These are phyloP conservation scores for Ianthella basta DNA, from an alignment of 37 sponge, comb jelly and placozoan genomes.

Conservation along the genomic window DNA sequence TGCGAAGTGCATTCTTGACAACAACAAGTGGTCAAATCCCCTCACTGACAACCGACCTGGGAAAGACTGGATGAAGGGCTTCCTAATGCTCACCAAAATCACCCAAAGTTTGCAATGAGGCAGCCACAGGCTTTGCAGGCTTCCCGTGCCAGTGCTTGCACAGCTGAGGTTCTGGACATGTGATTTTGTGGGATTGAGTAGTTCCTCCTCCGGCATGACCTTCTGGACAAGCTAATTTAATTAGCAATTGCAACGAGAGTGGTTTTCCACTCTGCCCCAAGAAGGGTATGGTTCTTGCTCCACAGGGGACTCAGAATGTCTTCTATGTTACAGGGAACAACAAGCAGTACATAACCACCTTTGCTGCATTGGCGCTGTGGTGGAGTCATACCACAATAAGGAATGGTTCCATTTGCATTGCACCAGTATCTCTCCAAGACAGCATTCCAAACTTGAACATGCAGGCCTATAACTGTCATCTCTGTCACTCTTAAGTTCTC, in stretches of 20 bases:
- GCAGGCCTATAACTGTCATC: too few relatives aligned
- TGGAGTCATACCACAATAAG: constrained; percentile 35
- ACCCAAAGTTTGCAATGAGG: constrained; percentile 8
- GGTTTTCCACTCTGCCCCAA: constrained; percentile 46
- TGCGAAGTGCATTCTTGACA: constrained; percentile 39
- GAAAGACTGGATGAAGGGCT: constrained; percentile 50
- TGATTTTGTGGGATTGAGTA: constrained; percentile 11
- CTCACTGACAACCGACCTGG: constrained; percentile 36
- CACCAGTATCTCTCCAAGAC: too few relatives aligned
- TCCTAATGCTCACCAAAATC: constrained; percentile 20
- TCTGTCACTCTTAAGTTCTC: too few relatives aligned
- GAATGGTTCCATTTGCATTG: too few relatives aligned
- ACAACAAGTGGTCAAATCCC: constrained; percentile 32
- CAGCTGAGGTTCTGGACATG: neutral
- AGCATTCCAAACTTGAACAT: too few relatives aligned
- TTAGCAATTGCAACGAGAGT: constrained; percentile 50
- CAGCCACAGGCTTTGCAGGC: constrained; percentile 27
- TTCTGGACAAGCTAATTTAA: constrained; percentile 4
- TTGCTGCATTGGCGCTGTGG: constrained; percentile 30
- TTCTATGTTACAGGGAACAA: constrained; percentile 21
- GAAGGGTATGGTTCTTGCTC: constrained; percentile 23
- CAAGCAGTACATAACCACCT: constrained; percentile 30
- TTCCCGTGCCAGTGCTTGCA: constrained; percentile 1
- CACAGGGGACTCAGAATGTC: neutral
- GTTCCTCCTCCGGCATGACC: constrained; percentile 6